Percentiles rank a stretch among this genome's conserved stretches.
phyloP scores from a whole-genome alignment of 2,113 vertebrate genomes.

The Silurus meridionalis region DNA sequence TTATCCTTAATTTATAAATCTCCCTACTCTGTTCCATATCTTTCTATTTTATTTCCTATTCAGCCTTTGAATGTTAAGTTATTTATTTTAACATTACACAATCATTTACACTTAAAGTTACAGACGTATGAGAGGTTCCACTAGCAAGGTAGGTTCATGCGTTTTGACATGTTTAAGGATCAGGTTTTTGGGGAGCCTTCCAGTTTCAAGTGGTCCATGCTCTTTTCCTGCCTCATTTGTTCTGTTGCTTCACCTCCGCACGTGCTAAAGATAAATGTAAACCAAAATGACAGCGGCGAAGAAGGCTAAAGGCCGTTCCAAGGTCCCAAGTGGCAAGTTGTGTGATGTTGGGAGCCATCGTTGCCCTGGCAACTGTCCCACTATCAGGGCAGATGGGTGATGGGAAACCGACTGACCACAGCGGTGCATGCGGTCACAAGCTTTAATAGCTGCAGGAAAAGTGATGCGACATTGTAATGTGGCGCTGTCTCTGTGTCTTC shows the following conservation, averaged over 20 bases:
- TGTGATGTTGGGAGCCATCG: constrained; percentile 53
- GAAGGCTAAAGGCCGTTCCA: constrained; percentile 41
- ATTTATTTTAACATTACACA: neutral
- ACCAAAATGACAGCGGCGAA: neutral
- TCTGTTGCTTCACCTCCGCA: neutral
- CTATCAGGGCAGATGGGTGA: constrained; percentile 57
- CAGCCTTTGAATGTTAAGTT: neutral
- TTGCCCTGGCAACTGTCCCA: constrained; percentile 68
- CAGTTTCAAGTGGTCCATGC: neutral
- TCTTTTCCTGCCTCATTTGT: neutral
- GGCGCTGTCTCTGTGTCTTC: neutral
- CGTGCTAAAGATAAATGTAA: neutral
- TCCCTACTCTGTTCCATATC: neutral
- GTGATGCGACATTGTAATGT: constrained; percentile 1
- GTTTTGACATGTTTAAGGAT: neutral
- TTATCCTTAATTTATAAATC: neutral
- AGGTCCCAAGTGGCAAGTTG: constrained; percentile 54
- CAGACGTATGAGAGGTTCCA: too few species aligned
- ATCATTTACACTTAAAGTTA: neutral
- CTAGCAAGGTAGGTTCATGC: neutral
- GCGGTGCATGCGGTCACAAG: constrained; percentile 58
- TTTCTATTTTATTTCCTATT: neutral
- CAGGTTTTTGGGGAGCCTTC: neutral
- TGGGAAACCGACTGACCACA: constrained; percentile 53
- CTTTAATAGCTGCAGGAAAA: constrained; percentile 40